These are phyloP conservation scores for Mythimna loreyi DNA, from an alignment of 2,888 invertebrate species.

Conservation along the genomic window DNA sequence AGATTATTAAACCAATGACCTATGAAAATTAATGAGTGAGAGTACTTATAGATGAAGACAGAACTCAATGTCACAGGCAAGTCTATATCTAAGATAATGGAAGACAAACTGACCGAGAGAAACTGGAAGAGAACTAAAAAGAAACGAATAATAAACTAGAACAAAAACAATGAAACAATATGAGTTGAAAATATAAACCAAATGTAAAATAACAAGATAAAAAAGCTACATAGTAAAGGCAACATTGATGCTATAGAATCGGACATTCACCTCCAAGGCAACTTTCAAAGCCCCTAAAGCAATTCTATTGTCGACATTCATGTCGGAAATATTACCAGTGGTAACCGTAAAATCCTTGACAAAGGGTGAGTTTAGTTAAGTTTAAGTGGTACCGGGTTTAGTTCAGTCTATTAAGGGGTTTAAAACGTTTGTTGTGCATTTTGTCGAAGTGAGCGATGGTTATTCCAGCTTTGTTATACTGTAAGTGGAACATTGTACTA, in stretches of 20 bases:
- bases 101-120: too few relatives aligned
- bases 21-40: not conserved
- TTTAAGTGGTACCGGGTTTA: constrained; percentile 15
- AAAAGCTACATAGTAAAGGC: not conserved
- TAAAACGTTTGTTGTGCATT: constrained; percentile 8
- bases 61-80: not conserved
- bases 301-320: constrained; percentile 33
- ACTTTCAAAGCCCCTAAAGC: constrained; percentile 10
- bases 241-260: not conserved
- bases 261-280: constrained; percentile 6
- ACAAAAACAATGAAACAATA: too few relatives aligned
- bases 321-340: constrained; percentile 1
- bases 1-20: not conserved
- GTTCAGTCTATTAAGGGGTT: constrained; percentile 16
- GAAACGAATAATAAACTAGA: not conserved
- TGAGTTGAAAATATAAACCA: too few relatives aligned
- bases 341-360: constrained; percentile 20
- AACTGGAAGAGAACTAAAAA: not conserved
- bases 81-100: too few relatives aligned
- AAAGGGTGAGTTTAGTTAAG: constrained; percentile 25
- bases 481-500: too few relatives aligned
- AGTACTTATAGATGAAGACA: not conserved
- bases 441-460: not conserved
- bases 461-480: constrained; percentile 1
- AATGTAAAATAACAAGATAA: not conserved